Evolutionary conservation across 2,797 vertebrate genomes (phyloP), one percentile per base, ranked within the genome.

Genomic region (Poeciliopsis turneri): DNA sequence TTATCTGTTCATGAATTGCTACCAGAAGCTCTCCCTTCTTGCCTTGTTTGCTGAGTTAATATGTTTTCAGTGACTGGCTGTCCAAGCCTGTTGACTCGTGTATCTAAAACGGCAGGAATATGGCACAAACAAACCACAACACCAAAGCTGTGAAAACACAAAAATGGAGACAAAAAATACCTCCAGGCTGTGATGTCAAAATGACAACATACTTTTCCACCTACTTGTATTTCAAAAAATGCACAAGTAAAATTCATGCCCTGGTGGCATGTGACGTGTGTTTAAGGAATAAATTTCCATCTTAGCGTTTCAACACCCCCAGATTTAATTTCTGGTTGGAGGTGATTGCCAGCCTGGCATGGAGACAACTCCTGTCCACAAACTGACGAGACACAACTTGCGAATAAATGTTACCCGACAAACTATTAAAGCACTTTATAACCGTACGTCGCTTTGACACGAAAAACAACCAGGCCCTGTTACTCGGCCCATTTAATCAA

Each of bases 401-500:
- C 76, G 74, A 87, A 90, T 92, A 91, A 93, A 93, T 91, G 87
- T 86, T 85, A 87, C 82, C 86, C 89, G 92, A 94, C 94, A 93
- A 80, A 78, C 82, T 81, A 89, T 93, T 91, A 92, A 92, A 91
- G 84, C 85, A 85, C 86, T 88, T 91, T 78, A 82, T 80, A 88
- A 88, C 82, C 75, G 87, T 91, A 80, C 84, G 89, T 86, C 90
- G 88, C 87, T 86, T 86, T 95, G 92, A 95, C 92, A 90, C 73
- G 80, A 85, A 89, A 76, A 93, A 94, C 84, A 89, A 86, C 72
- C 87, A 85, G 84, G 87, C 66, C 71, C 72, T 71, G 78, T 87
- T 86, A 49, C 83, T 84, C 88, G 51, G 88, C 81, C 88, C 87
- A 89, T 95, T 95, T 95, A 94, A 95, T 95, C 93, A 95, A 93